Percentiles rank a stretch among this genome's conserved stretches.
Evolutionary conservation across 2,113 vertebrate species (phyloP).

Genomic region (Grallaria varia): DNA sequence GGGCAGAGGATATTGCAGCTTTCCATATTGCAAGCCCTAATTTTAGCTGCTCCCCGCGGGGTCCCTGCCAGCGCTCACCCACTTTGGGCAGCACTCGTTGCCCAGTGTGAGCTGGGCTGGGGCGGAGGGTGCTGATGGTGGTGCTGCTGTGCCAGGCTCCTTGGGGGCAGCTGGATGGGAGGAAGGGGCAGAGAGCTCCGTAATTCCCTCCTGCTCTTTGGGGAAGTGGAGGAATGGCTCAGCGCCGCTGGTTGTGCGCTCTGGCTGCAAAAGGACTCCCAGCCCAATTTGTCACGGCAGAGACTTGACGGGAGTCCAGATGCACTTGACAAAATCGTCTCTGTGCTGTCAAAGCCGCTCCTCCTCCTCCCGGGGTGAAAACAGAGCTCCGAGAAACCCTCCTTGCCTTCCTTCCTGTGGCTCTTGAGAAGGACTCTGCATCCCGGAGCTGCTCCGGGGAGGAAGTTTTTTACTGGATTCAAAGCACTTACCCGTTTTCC

Average conservation of each 20-base stretch:
- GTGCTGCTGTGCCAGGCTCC: not conserved
- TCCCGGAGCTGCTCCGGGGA: not conserved
- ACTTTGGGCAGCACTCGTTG: constrained; percentile 2
- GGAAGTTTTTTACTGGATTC: not conserved
- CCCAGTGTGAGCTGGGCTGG: constrained; percentile 4
- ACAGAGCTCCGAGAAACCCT: constrained; percentile 6
- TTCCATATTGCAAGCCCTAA: constrained; percentile 11
- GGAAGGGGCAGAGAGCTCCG: not conserved
- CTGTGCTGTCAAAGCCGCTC: constrained; percentile 44
- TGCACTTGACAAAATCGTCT: constrained; percentile 19
- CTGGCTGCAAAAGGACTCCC: not conserved
- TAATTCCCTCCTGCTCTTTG: not conserved
- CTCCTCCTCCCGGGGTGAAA: constrained; percentile 6
- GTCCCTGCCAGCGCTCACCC: constrained; percentile 39
- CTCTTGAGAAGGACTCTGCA: not conserved
- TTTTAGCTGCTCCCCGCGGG: not conserved
- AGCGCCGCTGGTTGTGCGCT: not conserved
- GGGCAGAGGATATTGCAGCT: constrained; percentile 10
- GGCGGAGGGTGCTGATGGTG: no score
- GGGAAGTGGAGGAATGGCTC: not conserved
- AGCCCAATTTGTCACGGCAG: constrained; percentile 28
- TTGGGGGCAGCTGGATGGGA: not conserved
- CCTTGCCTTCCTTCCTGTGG: constrained; percentile 15
- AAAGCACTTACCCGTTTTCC: not conserved
- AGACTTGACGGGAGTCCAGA: constrained; percentile 11